Conservation (phyloP, 1,140 invertebrate species). For the Drosophila pectinifera region DNA sequence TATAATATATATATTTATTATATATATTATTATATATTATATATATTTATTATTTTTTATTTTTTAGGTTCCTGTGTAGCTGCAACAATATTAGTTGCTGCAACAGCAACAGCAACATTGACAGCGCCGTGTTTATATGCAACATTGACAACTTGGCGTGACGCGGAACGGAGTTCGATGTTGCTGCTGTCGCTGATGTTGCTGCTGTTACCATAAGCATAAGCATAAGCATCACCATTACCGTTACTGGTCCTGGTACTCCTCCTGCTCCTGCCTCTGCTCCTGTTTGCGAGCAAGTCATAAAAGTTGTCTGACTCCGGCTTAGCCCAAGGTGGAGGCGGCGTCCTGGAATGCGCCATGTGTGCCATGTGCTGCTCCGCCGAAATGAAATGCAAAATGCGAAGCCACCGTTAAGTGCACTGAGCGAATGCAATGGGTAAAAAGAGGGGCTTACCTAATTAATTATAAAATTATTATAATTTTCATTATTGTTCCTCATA, state of each 20-base stretch:
- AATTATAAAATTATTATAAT: too few relatives aligned
- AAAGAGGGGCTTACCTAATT: too few relatives aligned
- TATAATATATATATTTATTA: too few relatives aligned
- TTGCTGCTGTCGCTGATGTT: constrained; percentile 21
- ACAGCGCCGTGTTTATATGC: constrained; percentile 75
- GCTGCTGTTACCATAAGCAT: constrained; percentile 44
- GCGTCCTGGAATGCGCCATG: constrained; percentile 44
- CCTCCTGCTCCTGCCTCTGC: constrained; percentile 3
- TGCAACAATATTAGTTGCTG: constrained; percentile 1
- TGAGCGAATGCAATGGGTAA: constrained; percentile 16
- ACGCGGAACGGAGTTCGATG: constrained; percentile 52
- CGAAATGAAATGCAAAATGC: constrained; percentile 57
- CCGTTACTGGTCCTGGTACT: constrained; percentile 35
- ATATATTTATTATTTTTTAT: neutral
- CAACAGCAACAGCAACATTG: constrained; percentile 54
- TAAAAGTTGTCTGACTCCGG: constrained; percentile 73
- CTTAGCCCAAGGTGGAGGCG: constrained; percentile 35
- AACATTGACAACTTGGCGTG: constrained; percentile 80
- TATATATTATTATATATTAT: too few relatives aligned
- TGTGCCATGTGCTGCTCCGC: constrained; percentile 32
- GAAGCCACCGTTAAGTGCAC: constrained; percentile 28
- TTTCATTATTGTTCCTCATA: too few relatives aligned
- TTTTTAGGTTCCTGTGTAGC: neutral
- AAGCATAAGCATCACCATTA: constrained; percentile 59
- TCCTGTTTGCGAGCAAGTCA: constrained; percentile 62